Evolutionary conservation across 2,797 vertebrate species (phyloP).

Genomic region (Pteronotus mesoamericanus): DNA sequence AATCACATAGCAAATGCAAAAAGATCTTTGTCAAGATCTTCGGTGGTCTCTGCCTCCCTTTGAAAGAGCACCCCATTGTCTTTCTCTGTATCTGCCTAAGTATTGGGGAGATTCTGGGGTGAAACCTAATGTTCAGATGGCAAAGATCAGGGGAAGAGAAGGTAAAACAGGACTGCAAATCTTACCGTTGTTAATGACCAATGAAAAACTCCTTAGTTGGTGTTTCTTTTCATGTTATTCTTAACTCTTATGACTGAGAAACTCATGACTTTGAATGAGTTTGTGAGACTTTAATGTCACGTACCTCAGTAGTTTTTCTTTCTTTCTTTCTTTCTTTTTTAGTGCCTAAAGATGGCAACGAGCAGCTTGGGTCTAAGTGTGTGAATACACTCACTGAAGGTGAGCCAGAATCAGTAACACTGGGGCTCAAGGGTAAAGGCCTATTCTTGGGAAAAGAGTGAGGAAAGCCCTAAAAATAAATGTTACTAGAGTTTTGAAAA

Average conservation of each 20-base stretch:
- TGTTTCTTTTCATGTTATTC: neutral
- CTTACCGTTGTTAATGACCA: neutral
- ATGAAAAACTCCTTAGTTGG: neutral
- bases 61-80: neutral
- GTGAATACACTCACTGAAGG: slow-evolving; percentile 35
- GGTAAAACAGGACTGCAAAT: neutral
- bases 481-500: neutral
- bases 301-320: neutral
- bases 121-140: neutral
- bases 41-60: neutral
- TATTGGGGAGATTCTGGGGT: neutral
- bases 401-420: slow-evolving; percentile 16
- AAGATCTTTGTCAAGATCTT: neutral
- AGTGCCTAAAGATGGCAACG: neutral
- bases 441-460: neutral
- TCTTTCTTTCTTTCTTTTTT: slow-evolving; percentile 51
- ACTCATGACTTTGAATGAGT: neutral
- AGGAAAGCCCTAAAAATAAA: neutral
- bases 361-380: slow-evolving; percentile 27
- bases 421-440: neutral
- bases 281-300: neutral
- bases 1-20: neutral
- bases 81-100: neutral
- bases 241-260: neutral
- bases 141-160: neutral